Evolutionary conservation across 2,888 invertebrate genomes (phyloP), one percentile per base, ranked within the genome.

Genomic region (Tenthredo notha): DNA sequence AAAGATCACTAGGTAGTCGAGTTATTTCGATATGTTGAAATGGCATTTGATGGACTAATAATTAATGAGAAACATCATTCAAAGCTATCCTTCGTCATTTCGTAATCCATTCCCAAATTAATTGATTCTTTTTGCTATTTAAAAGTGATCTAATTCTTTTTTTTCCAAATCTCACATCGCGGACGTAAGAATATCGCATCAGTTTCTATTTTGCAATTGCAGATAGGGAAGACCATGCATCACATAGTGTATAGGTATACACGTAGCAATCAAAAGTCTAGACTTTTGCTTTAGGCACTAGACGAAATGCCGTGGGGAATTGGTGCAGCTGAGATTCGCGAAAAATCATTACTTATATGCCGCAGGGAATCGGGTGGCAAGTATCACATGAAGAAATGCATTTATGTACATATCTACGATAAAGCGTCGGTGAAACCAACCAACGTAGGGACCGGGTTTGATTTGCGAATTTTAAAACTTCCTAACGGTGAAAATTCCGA

Each of bases 281-380:
- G 83, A 83, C 83, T 65, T 83, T 83, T 67, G 67, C 83, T 83
- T 12, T 83, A 47, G 83, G 83, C 67, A 70, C 43, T 83, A 83
- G 83, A 83, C 83, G 83, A 65, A 67, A 83, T 29, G 83, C 83
- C 83, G 33, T 47, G 33, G 83, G 83, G 83, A 83, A 83, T 83
- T 83, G 83, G 83, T 37, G 70, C 67, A 43, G 67, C n/a, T 18
- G 67, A 83, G 47, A 83, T 43, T 67, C 47, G 83, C 70, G 67
- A 80, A 80, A 80, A 80, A 61, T 80, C 40, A 40, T 80, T 78
- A 78, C 47, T 61, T 78, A 78, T 78, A 33, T 58, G 58, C 78
- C 78, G 47, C 78, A 37, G 58, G 78, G n/a, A 37, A 58, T 21
- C 21, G 40, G 70, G 70, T 43, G 1, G 40, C 21, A 37, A 74